Percentiles rank a stretch among this genome's conserved stretches.
phyloP scores from a whole-genome alignment of 1,140 invertebrate species.

The Drosophila navojoa region DNA sequence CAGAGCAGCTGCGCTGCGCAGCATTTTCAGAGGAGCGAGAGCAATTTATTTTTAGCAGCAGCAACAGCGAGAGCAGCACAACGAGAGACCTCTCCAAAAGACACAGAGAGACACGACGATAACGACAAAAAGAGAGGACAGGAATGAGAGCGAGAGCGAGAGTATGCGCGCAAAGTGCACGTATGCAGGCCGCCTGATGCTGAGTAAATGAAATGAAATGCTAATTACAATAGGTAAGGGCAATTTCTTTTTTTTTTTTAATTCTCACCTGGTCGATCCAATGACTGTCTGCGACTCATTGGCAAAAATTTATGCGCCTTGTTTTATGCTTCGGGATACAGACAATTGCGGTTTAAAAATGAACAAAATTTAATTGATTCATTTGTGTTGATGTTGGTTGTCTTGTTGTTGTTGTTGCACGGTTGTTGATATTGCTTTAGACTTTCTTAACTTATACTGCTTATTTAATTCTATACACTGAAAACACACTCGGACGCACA shows the following conservation, averaged over 20 bases:
- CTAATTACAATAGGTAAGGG: constrained; percentile 54
- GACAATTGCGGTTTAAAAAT: constrained; percentile 61
- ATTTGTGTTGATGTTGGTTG: constrained; percentile 54
- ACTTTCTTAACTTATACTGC: constrained; percentile 43
- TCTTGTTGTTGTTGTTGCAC: constrained; percentile 27
- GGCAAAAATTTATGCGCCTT: constrained; percentile 77
- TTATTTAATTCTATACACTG: constrained; percentile 73
- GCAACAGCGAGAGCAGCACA: constrained; percentile 26
- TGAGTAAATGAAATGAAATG: constrained; percentile 51
- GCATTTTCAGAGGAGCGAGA: constrained; percentile 59
- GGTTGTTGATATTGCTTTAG: constrained; percentile 42
- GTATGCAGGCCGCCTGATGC: constrained; percentile 55
- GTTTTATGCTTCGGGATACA: constrained; percentile 58
- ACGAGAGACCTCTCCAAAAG: constrained; percentile 36
- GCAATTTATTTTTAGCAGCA: constrained; percentile 53
- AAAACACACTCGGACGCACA: constrained; percentile 53
- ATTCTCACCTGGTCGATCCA: constrained; percentile 83
- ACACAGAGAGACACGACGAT: constrained; percentile 5
- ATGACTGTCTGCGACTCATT: constrained; percentile 84
- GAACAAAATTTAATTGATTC: constrained; percentile 71
- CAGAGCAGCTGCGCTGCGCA: constrained; percentile 73
- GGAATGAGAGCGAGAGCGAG: constrained; percentile 56
- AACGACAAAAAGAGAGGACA: constrained; percentile 27
- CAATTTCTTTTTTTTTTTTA: constrained; percentile 20
- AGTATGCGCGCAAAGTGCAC: constrained; percentile 72